Evolutionary conservation across 2,888 invertebrate genomes (phyloP).

Genomic region (Acrobasis repandana): DNA sequence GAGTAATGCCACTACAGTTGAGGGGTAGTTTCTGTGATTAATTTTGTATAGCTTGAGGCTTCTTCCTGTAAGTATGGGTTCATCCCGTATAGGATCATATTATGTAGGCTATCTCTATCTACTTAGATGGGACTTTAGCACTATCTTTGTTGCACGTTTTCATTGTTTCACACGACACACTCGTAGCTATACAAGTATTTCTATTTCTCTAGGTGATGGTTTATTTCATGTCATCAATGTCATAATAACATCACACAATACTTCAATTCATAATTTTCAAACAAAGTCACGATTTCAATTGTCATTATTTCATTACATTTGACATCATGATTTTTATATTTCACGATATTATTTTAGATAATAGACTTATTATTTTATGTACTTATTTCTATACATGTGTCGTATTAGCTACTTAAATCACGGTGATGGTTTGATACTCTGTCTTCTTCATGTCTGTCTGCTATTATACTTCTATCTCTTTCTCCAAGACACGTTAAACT

Average conservation of each 20-base stretch:
- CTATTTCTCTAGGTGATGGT: constrained; percentile 62
- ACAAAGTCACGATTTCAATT: constrained; percentile 33
- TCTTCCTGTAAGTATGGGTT: constrained; percentile 35
- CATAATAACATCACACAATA: constrained; percentile 28
- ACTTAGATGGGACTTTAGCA: constrained; percentile 61
- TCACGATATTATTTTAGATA: constrained; percentile 8
- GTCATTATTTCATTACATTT: not conserved
- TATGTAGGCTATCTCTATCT: constrained; percentile 43
- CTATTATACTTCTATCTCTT: constrained; percentile 42
- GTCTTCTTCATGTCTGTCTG: constrained; percentile 52
- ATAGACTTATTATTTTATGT: constrained; percentile 7
- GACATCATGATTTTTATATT: constrained; percentile 4
- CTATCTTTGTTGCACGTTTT: constrained; percentile 69
- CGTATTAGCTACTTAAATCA: constrained; percentile 54
- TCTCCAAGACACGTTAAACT: constrained; percentile 25
- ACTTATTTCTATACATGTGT: constrained; percentile 34
- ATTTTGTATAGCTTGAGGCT: constrained; percentile 43
- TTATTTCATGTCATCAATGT: constrained; percentile 34
- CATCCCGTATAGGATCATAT: constrained; percentile 35
- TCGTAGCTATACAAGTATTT: constrained; percentile 26
- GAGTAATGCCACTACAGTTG: constrained; percentile 36
- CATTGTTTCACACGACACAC: constrained; percentile 53
- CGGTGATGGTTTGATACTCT: constrained; percentile 81
- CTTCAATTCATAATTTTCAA: constrained; percentile 30
- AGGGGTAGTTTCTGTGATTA: constrained; percentile 48